phyloP scores from a whole-genome alignment of 2,113 vertebrate genomes.

The Thamnaconus septentrionalis region DNA sequence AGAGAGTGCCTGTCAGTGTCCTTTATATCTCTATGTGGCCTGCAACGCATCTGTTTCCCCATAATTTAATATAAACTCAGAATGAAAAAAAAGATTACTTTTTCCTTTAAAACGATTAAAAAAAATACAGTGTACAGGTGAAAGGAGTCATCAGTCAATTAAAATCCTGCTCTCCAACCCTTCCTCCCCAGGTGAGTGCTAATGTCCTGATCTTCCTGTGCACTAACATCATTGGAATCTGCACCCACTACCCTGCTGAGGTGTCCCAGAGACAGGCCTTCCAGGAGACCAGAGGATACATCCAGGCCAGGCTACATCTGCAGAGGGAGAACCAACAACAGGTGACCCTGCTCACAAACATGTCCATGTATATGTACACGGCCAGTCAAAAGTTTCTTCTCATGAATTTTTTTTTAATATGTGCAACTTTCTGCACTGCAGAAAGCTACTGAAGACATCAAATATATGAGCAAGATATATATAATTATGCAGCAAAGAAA shows the following conservation, averaged over 20 bases:
- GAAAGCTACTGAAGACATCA: no score
- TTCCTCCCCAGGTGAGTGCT: slow-evolving; percentile 82
- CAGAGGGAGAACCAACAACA: slow-evolving; percentile 96
- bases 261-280: slow-evolving; percentile 97
- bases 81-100: no score
- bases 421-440: no score
- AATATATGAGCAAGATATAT: no score
- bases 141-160: not conserved
- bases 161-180: not conserved
- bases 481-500: no score
- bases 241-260: slow-evolving; percentile 94
- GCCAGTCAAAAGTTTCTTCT: not conserved
- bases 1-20: no score
- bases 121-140: no score
- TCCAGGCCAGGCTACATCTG: slow-evolving; percentile 92
- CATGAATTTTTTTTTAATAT: no score
- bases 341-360: slow-evolving; percentile 65
- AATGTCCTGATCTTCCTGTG: slow-evolving; percentile 94
- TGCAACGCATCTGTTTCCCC: no score
- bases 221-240: slow-evolving; percentile 94
- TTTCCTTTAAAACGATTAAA: no score
- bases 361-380: not conserved
- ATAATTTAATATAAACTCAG: no score
- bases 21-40: no score
- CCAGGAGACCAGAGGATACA: slow-evolving; percentile 94